Conservation (phyloP, 2,797 vertebrate genomes). For the Parotocinclus haroldoi region DNA sequence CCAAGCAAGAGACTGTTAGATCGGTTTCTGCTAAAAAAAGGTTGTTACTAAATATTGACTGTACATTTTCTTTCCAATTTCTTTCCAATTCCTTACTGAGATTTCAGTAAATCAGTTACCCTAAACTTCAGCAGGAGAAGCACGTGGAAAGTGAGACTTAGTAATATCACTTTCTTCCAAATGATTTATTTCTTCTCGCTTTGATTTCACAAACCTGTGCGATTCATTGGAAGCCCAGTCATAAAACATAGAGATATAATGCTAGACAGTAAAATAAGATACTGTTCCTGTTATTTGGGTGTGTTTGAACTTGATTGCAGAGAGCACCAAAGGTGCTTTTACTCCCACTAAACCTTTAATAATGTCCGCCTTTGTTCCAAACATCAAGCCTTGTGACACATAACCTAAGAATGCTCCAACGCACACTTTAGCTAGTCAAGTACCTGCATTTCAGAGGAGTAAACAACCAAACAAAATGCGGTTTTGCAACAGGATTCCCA, state of each 20-base stretch:
- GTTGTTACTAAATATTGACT: too few species aligned
- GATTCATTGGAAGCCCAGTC: too few species aligned
- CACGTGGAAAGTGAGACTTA: too few species aligned
- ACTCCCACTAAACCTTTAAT: constrained; percentile 29
- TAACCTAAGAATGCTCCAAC: constrained; percentile 18
- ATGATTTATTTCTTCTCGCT: too few species aligned
- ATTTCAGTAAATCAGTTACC: too few species aligned
- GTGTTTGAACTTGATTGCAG: constrained; percentile 28
- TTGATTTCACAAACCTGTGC: too few species aligned
- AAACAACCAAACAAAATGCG: constrained; percentile 26
- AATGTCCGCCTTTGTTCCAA: constrained; percentile 36
- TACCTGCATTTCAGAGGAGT: constrained; percentile 20
- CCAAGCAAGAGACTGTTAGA: too few species aligned
- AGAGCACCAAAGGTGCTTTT: constrained; percentile 29
- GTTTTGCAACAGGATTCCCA: constrained; percentile 26
- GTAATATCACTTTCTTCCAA: too few species aligned
- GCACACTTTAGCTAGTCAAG: constrained; percentile 21
- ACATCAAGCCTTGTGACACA: constrained; percentile 35
- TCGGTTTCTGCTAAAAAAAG: too few species aligned
- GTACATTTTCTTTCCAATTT: too few species aligned
- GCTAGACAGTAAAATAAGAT: constrained; percentile 4
- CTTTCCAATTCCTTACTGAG: too few species aligned
- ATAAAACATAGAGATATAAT: neutral
- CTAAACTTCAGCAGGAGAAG: too few species aligned
- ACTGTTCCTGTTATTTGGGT: constrained; percentile 30